Conservation (phyloP, 1,140 invertebrate species). For the Bombus sylvicola region DNA sequence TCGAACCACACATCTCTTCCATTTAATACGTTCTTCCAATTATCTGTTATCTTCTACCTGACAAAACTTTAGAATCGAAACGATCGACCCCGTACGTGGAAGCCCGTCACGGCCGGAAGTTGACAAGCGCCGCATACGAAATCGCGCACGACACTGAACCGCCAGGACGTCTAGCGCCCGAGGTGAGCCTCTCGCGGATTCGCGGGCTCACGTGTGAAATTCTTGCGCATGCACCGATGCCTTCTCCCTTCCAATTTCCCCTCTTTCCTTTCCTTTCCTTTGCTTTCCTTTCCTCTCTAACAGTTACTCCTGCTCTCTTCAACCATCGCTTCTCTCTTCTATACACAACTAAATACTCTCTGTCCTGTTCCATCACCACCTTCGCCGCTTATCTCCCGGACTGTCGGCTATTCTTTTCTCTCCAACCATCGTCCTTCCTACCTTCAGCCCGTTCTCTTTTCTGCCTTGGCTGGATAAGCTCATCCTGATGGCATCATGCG, state of each 20-base stretch:
- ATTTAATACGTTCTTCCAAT: neutral
- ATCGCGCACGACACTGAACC: conserved; percentile 79
- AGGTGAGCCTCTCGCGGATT: conserved; percentile 74
- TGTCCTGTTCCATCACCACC: neutral
- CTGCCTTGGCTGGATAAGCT: conserved; percentile 45
- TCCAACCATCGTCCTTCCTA: neutral
- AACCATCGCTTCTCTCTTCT: neutral
- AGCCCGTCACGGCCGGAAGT: conserved; percentile 31
- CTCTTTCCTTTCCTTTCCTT: conserved; percentile 23
- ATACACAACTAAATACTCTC: neutral
- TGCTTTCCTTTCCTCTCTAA: too few species aligned
- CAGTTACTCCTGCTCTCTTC: conserved; percentile 12
- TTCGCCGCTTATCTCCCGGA: neutral
- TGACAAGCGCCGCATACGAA: conserved; percentile 73
- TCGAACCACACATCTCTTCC: neutral
- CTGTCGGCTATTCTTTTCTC: conserved; percentile 51
- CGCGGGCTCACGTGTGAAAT: conserved; percentile 81
- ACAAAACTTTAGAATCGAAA: conserved; percentile 20
- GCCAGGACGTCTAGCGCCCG: conserved; percentile 75
- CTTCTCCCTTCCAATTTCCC: conserved; percentile 54
- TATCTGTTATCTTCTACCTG: neutral
- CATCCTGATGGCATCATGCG: conserved; percentile 60
- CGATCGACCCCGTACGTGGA: conserved; percentile 2
- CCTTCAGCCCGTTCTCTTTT: conserved; percentile 39
- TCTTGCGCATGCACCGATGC: conserved; percentile 78